Evolutionary conservation across 1,140 invertebrate genomes (phyloP), one percentile per base, ranked within the genome.

Genomic region (Cyclargus thomasi): DNA sequence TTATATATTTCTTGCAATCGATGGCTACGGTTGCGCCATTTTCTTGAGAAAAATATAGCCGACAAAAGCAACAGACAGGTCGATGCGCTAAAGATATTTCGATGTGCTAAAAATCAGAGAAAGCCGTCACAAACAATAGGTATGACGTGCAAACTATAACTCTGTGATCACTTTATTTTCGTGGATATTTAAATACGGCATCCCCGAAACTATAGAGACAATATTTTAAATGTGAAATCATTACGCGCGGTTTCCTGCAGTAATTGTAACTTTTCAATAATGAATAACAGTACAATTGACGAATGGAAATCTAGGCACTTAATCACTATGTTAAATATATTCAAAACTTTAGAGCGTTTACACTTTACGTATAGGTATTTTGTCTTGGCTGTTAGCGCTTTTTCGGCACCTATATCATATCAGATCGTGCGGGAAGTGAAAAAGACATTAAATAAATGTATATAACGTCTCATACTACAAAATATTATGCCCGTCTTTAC

Each of bases 261-360:
- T 5, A 8, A 35, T 35, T 47, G 39, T 47, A 47, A 47, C 39
- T 47, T 29, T 47, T 11, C 39, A 47, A 47, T 47, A 14, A 14
- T 47, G 39, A 47, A 47, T 47, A 1, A 47, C 10, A 59, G 21
- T 59, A 59, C 55, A 59, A 59, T 59, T 59, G 55, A 59, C 55
- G 55, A 59, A 59, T 59, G 55, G 8, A 59, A 59, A 59, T 59
- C 55, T 59, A 59, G 55, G 55, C 55, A 59, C 55, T 59, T 59
- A 59, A 59, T 59, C 18, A 59, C 55, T 59, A 59, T 59, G 55
- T 59, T 59, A 59, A 59, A 20, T 59, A 59, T 20, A 20, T 10
- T 59, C 10, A 59, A 21, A 21, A 59, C 20, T 20, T 18, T 57
- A 20, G 29, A 29, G 29, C 29, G 29, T 29, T 29, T 29, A 29